Conservation (phyloP, 2,113 vertebrate genomes). For the Callospermophilus lateralis region DNA sequence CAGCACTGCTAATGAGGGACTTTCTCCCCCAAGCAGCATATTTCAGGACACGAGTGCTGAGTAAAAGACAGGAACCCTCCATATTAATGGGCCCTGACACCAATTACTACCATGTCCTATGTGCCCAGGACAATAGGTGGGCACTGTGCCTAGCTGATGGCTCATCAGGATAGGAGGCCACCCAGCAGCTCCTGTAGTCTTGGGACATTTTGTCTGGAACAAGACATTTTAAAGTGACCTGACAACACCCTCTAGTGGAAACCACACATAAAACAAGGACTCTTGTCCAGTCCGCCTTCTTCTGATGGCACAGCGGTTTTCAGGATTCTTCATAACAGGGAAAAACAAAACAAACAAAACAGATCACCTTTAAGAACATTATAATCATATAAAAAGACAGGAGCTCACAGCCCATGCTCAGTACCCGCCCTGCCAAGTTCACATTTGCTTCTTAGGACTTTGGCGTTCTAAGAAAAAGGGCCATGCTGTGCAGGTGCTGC, state of each 20-base stretch:
- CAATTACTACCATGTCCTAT: not conserved
- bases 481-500: not conserved
- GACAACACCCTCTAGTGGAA: constrained; percentile 79
- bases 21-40: not conserved
- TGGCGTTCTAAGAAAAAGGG: not conserved
- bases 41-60: not conserved
- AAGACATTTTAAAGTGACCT: constrained; percentile 42
- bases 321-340: not conserved
- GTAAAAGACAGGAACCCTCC: not conserved
- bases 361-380: not conserved
- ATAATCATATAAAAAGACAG: not conserved
- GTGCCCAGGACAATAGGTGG: not conserved
- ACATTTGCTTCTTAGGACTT: not conserved
- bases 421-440: not conserved
- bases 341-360: not conserved
- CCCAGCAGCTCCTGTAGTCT: not conserved
- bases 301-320: not conserved
- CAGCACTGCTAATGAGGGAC: not conserved
- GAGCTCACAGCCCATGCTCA: not conserved
- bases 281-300: not conserved
- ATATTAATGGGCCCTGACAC: not conserved
- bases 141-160: not conserved
- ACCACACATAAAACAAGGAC: constrained; percentile 52
- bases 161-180: not conserved
- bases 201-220: not conserved